A percentile compares a stretch with the other conserved stretches of the same genome.
These are phyloP conservation scores for Tinamus major DNA, from an alignment of 2,797 vertebrate genomes.

Conservation along the genomic window DNA sequence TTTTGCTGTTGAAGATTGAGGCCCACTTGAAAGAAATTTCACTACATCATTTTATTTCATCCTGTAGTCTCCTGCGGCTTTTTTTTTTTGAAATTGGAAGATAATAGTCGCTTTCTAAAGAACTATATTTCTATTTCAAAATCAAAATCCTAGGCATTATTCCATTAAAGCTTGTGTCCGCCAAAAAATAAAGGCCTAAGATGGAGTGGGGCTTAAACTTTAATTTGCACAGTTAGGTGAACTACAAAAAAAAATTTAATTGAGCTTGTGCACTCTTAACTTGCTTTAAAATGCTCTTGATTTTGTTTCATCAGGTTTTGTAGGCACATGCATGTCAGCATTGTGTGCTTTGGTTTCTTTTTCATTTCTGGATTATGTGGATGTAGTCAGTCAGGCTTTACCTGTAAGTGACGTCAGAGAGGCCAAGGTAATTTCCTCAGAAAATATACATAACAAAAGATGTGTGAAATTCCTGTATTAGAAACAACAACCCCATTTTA, in stretches of 20 bases:
- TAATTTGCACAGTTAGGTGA: not conserved
- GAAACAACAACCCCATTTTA: not conserved
- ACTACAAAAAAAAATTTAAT: not conserved
- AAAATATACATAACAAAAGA: not conserved
- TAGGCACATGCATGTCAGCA: fast-evolving
- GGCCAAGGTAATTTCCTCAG: not conserved
- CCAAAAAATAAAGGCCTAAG: not conserved
- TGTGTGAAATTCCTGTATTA: not conserved
- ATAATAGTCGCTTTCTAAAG: not conserved
- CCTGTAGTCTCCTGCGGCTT: not conserved
- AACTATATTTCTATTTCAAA: not conserved
- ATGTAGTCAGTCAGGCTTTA: not conserved
- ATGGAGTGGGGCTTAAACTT: not conserved
- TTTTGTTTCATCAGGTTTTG: not conserved
- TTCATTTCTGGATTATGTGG: fast-evolving
- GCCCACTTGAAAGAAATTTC: not conserved
- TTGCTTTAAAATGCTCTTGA: not conserved
- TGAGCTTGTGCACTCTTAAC: not conserved
- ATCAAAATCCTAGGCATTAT: not conserved
- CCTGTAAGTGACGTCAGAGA: not conserved
- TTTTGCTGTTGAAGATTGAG: not conserved
- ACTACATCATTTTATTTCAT: not conserved
- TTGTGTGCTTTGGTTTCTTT: not conserved
- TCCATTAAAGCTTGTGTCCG: not conserved
- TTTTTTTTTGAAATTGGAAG: not conserved